phyloP scores from a whole-genome alignment of 2,113 vertebrate species.

The Muscicapa adusta region DNA sequence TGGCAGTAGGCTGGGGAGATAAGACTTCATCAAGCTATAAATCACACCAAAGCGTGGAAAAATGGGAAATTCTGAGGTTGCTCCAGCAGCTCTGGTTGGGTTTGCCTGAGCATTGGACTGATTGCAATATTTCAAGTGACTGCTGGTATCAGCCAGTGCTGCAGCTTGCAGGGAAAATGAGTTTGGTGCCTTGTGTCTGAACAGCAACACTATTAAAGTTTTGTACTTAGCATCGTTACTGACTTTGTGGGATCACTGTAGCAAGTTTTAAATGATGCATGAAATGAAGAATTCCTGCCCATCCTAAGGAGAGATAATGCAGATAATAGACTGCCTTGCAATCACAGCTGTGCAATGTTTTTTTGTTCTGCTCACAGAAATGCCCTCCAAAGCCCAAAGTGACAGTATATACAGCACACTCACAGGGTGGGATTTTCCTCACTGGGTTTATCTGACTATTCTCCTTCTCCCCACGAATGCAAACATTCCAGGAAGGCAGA shows the following conservation, averaged over 20 bases:
- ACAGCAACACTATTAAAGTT: slow-evolving; percentile 61
- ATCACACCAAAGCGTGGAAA: slow-evolving; percentile 46
- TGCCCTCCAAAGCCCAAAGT: slow-evolving; percentile 57
- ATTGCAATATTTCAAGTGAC: slow-evolving; percentile 26
- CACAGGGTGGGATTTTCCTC: not conserved
- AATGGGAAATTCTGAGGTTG: slow-evolving; percentile 38
- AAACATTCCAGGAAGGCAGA: not conserved
- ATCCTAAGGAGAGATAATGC: slow-evolving; percentile 63
- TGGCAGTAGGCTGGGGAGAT: slow-evolving; percentile 66
- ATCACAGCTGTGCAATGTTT: slow-evolving; percentile 60
- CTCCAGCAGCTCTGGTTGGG: not conserved
- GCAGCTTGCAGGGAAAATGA: slow-evolving; percentile 55
- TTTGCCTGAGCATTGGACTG: not conserved
- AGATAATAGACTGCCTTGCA: slow-evolving; percentile 67
- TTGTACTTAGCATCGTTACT: slow-evolving; percentile 65
- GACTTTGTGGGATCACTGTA: slow-evolving; percentile 68
- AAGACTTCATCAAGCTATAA: slow-evolving; percentile 65
- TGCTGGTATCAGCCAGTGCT: not conserved
- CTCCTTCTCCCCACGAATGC: not conserved
- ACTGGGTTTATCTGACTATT: not conserved
- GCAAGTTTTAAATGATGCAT: slow-evolving; percentile 73
- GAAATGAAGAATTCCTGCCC: slow-evolving; percentile 71
- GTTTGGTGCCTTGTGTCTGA: slow-evolving; percentile 51
- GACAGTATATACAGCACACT: not conserved
- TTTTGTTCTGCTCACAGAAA: slow-evolving; percentile 45